Evolutionary conservation across 2,888 invertebrate genomes (phyloP), one percentile per base, ranked within the genome.

Genomic region (Conus canariensis): DNA sequence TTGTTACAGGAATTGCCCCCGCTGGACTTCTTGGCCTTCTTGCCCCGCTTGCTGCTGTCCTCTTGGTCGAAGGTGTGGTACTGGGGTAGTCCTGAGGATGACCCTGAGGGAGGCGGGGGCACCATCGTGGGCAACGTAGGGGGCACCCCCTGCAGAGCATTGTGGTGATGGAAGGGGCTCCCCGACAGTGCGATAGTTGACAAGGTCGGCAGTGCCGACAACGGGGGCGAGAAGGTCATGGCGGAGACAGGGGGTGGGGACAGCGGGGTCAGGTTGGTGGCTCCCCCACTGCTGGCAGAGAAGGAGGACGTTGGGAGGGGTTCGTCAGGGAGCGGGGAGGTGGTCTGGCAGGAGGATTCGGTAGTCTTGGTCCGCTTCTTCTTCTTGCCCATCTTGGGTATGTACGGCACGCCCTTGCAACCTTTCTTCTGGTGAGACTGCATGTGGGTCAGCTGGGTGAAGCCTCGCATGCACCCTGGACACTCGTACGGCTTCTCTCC

Each of bases 101-200:
- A 67, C 10, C 67, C 83, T 1, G 74, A 64, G 0, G 85, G 59
- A 7, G 89, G 89, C 8, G 89, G 89, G 85, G 89, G 89, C 59
- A 89, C 89, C 89, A 89, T 89, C 59, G 89, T 89, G 60, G 89
- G 89, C 59, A 89, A 60, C 25, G 89, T 89, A 70, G 89, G 89
- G 25, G 89, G 89, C 64, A 67, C 67, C 7, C 67, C 89, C 59
- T 85, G 85, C 45, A 85, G 74, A 30, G 19, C n/a, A 30, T 56
- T 56, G 64, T 45, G 88, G 45, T 82, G 82, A 56, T 83, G 82
- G 64, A 89, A 89, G 83, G 85, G 85, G 58, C 67, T 74, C 74
- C 85, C 85, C 5, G 85, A 59, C 85, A 85, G 77, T 22, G 85
- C 85, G n/a, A 85, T 89, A 74, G 89, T 89, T 14, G 85, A 85